phyloP scores from a whole-genome alignment of 2,113 vertebrate species.

The Psephotus haematonotus region DNA sequence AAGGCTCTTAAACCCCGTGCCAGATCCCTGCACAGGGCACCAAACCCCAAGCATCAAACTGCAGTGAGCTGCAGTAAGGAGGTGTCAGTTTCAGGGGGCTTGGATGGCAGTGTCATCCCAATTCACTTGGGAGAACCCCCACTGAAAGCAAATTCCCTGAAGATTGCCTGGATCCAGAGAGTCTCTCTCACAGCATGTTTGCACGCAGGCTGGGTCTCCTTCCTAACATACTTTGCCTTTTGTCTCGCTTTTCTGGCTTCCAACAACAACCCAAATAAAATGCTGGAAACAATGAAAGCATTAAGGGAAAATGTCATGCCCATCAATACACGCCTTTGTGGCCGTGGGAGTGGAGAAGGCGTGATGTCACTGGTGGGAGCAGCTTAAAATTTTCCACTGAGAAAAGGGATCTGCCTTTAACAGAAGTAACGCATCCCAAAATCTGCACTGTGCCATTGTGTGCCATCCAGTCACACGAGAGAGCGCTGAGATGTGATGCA shows the following conservation, averaged over 20 bases:
- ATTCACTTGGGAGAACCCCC: neutral
- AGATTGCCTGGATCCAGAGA: neutral
- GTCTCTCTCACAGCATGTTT: neutral
- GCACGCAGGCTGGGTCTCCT: neutral
- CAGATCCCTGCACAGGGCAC: neutral
- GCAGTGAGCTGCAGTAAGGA: neutral
- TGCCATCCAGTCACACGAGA: neutral
- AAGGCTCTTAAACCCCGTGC: neutral
- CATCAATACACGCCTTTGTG: conserved; percentile 70
- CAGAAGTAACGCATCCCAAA: conserved; percentile 41
- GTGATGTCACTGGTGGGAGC: conserved; percentile 62
- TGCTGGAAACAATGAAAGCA: conserved; percentile 66
- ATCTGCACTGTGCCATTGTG: neutral
- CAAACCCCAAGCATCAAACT: neutral
- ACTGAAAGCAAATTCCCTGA: conserved; percentile 8
- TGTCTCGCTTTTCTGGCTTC: conserved; percentile 47
- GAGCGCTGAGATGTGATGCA: neutral
- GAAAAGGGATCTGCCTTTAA: conserved; percentile 60
- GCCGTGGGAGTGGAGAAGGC: conserved; percentile 36
- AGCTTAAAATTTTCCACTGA: conserved; percentile 71
- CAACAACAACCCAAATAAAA: conserved; percentile 55
- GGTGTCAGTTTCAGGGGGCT: neutral
- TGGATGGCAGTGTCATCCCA: neutral
- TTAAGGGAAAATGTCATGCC: conserved; percentile 69
- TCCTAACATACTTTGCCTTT: conserved; percentile 34